Percentiles rank a stretch among this genome's conserved stretches.
phyloP scores from a whole-genome alignment of 2,113 vertebrate species.

The Agapornis roseicollis region DNA sequence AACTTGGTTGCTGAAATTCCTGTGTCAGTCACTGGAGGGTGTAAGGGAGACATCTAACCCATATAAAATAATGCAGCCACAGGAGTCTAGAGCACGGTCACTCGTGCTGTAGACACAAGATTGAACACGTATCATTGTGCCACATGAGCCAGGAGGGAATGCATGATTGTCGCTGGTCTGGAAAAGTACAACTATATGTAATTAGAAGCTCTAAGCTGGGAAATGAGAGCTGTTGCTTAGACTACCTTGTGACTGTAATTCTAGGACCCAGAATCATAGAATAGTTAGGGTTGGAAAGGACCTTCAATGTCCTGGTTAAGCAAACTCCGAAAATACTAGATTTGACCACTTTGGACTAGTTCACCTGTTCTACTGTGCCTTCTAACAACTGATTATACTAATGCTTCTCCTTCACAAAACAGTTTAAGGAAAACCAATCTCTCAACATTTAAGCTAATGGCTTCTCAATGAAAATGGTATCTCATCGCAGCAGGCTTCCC shows the following conservation, averaged over 20 bases:
- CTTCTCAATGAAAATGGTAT: neutral
- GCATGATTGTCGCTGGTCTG: neutral
- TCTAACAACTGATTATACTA: neutral
- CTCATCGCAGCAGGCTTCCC: neutral
- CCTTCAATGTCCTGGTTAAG: neutral
- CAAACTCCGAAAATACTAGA: neutral
- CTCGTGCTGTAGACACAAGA: neutral
- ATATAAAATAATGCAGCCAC: neutral
- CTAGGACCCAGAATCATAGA: no score
- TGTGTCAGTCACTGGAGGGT: neutral
- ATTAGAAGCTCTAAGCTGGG: neutral
- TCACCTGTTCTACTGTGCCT: neutral
- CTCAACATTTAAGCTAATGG: neutral
- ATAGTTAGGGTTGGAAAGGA: no score
- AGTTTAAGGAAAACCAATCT: neutral
- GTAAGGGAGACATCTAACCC: neutral
- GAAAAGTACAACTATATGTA: constrained; percentile 14
- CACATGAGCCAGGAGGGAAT: neutral
- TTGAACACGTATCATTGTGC: neutral
- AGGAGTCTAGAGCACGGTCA: neutral
- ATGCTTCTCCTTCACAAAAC: neutral
- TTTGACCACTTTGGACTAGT: neutral
- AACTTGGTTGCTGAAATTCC: neutral
- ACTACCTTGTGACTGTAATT: neutral
- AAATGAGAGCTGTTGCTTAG: neutral